phyloP scores from a whole-genome alignment of 2,797 vertebrate genomes.

The Phataginus tricuspis region DNA sequence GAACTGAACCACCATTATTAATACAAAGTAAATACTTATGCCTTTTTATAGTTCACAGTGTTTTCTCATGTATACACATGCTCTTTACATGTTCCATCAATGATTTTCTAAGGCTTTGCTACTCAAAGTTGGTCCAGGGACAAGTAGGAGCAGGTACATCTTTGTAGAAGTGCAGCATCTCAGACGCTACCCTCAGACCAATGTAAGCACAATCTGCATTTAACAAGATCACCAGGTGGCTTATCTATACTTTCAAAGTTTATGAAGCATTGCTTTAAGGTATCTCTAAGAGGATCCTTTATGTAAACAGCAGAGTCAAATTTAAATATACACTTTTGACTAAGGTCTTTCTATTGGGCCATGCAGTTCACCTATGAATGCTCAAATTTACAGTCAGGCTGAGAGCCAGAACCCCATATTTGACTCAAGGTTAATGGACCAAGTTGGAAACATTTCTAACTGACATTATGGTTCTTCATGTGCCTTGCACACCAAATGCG shows the following conservation, averaged over 20 bases:
- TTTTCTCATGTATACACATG: neutral
- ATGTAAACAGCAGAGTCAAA: conserved; percentile 5
- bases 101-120: neutral
- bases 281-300: neutral
- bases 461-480: neutral
- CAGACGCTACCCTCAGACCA: neutral
- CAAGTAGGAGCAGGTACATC: neutral
- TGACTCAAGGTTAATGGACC: conserved; percentile 62
- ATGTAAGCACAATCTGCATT: neutral
- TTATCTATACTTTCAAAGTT: neutral
- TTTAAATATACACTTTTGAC: conserved; percentile 27
- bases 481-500: conserved; percentile 40
- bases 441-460: conserved; percentile 51
- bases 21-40: neutral
- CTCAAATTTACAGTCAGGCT: conserved; percentile 10
- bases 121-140: neutral
- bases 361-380: neutral
- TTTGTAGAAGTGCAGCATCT: conserved; percentile 35
- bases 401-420: conserved; percentile 39
- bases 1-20: neutral
- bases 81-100: neutral
- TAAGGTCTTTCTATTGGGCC: neutral
- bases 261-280: conserved; percentile 9
- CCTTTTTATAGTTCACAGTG: neutral
- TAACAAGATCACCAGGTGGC: neutral